Conservation (phyloP, 2,888 invertebrate species). For the Lymantria dispar region DNA sequence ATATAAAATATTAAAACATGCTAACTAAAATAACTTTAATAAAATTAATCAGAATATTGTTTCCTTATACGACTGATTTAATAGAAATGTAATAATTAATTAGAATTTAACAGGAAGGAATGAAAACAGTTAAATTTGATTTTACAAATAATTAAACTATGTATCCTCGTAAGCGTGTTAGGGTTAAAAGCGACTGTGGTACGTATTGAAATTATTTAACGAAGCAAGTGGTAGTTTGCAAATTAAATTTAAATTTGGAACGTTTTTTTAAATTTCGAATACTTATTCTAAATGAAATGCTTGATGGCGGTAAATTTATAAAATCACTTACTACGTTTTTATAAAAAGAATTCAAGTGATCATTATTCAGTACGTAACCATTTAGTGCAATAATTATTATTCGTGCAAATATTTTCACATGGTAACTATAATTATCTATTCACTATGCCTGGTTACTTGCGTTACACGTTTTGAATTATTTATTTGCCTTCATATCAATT, state of each 20-base stretch:
- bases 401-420: slow-evolving; percentile 8
- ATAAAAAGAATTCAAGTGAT: background rate
- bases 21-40: too few species aligned
- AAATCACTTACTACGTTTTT: background rate
- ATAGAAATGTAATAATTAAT: too few species aligned
- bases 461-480: slow-evolving; percentile 43
- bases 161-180: slow-evolving; percentile 37
- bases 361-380: too few species aligned
- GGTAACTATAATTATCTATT: slow-evolving; percentile 21
- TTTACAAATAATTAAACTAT: slow-evolving; percentile 63
- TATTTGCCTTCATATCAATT: slow-evolving; percentile 36
- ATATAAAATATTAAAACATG: too few species aligned
- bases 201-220: slow-evolving; percentile 11
- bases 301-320: background rate
- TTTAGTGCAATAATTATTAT: too few species aligned
- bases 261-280: background rate
- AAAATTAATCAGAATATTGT: too few species aligned
- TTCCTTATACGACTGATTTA: too few species aligned
- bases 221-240: slow-evolving; percentile 10
- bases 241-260: slow-evolving; percentile 9
- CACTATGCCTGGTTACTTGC: slow-evolving; percentile 24
- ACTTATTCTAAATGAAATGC: background rate
- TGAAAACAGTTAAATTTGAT: slow-evolving; percentile 35
- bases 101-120: background rate
- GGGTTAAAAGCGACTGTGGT: slow-evolving; percentile 23